phyloP scores from a whole-genome alignment of 2,113 vertebrate genomes.

The Plecotus auritus region DNA sequence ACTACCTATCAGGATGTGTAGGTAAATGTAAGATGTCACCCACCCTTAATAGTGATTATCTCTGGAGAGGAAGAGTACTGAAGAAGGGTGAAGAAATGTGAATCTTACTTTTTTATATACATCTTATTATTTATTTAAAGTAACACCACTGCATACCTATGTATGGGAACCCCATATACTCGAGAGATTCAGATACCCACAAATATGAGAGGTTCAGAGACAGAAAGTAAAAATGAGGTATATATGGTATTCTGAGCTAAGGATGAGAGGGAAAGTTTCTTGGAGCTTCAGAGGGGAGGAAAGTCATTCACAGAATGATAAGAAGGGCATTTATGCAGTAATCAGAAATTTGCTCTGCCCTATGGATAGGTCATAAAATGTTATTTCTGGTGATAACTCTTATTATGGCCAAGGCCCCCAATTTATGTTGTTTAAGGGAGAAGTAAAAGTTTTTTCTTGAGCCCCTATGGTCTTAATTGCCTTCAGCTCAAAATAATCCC shows the following conservation, averaged over 20 bases:
- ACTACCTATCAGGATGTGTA: too few relatives aligned
- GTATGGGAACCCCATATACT: not conserved
- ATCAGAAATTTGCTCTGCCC: not conserved
- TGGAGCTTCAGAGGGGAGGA: not conserved
- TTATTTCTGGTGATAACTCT: not conserved
- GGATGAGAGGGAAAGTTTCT: not conserved
- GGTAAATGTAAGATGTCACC: too few relatives aligned
- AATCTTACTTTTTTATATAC: too few relatives aligned
- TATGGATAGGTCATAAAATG: not conserved
- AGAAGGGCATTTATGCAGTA: not conserved
- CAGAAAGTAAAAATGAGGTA: not conserved
- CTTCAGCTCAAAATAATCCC: not conserved
- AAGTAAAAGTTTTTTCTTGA: not conserved
- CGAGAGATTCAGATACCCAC: not conserved
- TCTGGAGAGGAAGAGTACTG: too few relatives aligned
- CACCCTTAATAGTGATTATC: too few relatives aligned
- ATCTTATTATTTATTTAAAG: too few relatives aligned
- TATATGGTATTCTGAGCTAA: not conserved
- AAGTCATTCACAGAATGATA: not conserved
- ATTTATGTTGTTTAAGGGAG: not conserved
- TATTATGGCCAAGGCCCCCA: not conserved
- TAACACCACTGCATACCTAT: not conserved
- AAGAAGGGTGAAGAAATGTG: too few relatives aligned
- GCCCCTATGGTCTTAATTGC: not conserved
- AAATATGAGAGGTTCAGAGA: not conserved